Evolutionary conservation across 2,888 invertebrate species (phyloP), one percentile per base, ranked within the genome.

Genomic region (Amiota mariae): DNA sequence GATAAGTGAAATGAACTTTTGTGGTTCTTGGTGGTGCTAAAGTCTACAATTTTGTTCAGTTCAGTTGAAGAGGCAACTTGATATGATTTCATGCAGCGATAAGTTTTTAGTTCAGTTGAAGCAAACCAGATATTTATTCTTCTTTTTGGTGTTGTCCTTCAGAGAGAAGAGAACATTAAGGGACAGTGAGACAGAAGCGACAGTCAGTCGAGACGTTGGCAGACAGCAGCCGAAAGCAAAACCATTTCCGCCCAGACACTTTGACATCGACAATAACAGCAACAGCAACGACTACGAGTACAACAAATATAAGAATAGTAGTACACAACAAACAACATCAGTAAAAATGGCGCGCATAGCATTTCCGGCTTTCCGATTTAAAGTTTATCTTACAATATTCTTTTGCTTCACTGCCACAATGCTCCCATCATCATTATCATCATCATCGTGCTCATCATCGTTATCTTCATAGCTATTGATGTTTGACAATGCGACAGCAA

Each of bases 211-310:
- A 36, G 36, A 36, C 36, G 36, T 36, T 36, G 36, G 36, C 36
- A 24, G 18, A 20, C 20, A 59, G 18, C 59, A 59, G 63, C 63
- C 24, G n/a, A 46, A 15, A n/a, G 46, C 36, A 63, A 63, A 63
- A 63, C 63, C 63, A 63, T 63, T 63, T 63, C 63, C 63, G 63
- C 47, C 63, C 63, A 63, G 63, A 63, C 63, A 63, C 36, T n/a
- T 15, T 36, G 46, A 46, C 46, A 36, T 13, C n/a, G 15, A 46
- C 46, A 36, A 15, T n/a, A n/a, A n/a, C n/a, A n/a, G n/a, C n/a
- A n/a, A n/a, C n/a, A n/a, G n/a, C n/a, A n/a, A n/a, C n/a, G n/a
- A n/a, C n/a, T n/a, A n/a, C n/a, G n/a, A n/a, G n/a, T n/a, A n/a
- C 54, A 54, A 54, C n/a, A 54, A 54, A 54, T 15, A 54, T 15